Evolutionary conservation across 1,140 invertebrate genomes (phyloP).

Genomic region (Epicauta chinensis): DNA sequence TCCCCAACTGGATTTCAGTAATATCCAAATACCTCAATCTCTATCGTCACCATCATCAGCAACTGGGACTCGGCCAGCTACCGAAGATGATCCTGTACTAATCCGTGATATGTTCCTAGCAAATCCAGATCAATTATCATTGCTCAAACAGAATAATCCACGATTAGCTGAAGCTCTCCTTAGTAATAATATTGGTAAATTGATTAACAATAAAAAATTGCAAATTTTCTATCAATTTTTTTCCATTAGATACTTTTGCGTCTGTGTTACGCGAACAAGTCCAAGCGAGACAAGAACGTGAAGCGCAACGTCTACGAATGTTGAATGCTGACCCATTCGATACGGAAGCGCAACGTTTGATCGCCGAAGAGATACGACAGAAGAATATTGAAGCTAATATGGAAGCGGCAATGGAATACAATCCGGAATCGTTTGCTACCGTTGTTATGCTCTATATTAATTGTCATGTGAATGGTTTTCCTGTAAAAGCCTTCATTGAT

Average conservation of each 20-base stretch:
- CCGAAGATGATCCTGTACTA: constrained; percentile 78
- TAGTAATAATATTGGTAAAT: constrained; percentile 68
- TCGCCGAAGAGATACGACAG: constrained; percentile 91
- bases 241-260: constrained; percentile 67
- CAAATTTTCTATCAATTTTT: constrained; percentile 1
- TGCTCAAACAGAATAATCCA: constrained; percentile 92
- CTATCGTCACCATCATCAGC: constrained; percentile 29
- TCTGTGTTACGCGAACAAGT: constrained; percentile 77
- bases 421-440: constrained; percentile 95
- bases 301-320: constrained; percentile 79
- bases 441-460: constrained; percentile 97
- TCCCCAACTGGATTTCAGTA: constrained; percentile 76
- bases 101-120: constrained; percentile 84
- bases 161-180: constrained; percentile 83
- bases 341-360: constrained; percentile 86
- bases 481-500: constrained; percentile 97
- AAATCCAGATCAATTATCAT: constrained; percentile 86
- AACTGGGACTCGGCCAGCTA: constrained; percentile 12
- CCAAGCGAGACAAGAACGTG: constrained; percentile 64
- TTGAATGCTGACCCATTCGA: constrained; percentile 93
- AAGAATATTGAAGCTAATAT: constrained; percentile 98
- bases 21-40: constrained; percentile 67
- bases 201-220: not conserved
- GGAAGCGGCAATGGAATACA: constrained; percentile 97
- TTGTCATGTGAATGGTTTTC: constrained; percentile 91